Evolutionary conservation across 2,888 invertebrate genomes (phyloP), one percentile per base, ranked within the genome.

Genomic region (Xanthorhoe designata): DNA sequence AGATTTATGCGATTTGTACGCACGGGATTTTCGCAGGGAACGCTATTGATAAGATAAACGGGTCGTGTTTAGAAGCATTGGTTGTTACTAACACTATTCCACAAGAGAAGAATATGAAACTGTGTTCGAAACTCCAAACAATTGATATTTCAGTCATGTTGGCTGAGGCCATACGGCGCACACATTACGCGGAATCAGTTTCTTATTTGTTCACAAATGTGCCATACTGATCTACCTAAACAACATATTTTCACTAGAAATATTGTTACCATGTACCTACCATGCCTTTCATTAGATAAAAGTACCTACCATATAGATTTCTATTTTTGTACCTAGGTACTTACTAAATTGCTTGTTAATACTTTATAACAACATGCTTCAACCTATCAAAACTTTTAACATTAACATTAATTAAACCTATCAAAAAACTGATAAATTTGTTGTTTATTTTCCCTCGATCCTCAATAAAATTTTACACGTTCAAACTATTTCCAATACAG

Each of bases 131-230:
- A 69, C 74, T 96, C 60, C 81, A 99, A 98, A 98, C 98, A 80
- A 99, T 99, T 86, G 99, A 99, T 89, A 98, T 99, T 64, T 99
- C 99, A 13, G 98, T 98, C 96, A 99, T 99, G 96, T 96, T 99
- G 83, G 99, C 99, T 15, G 99, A 99, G 91, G 99, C 99, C 60
- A 99, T 99, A 71, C 95, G 99, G 81, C 96, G 99, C 83, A 99
- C 99, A 70, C 99, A 99, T 92, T 99, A 99, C 86, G 99, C 99
- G 61, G 99, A 99, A 94, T 99, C 98, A 59, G 99, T 99, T 59
- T 99, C 99, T 65, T 99, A 99, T 94, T 95, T 99, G 74, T 99
- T 99, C 93, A 98, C 97, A 71, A 98, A 99, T 94, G 99, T 99
- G 87, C 99, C 99, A 75, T 98, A 98, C 94, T 98, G 95, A 82